Conservation (phyloP, 2,113 vertebrate species). For the Sisor rabdophorus region DNA sequence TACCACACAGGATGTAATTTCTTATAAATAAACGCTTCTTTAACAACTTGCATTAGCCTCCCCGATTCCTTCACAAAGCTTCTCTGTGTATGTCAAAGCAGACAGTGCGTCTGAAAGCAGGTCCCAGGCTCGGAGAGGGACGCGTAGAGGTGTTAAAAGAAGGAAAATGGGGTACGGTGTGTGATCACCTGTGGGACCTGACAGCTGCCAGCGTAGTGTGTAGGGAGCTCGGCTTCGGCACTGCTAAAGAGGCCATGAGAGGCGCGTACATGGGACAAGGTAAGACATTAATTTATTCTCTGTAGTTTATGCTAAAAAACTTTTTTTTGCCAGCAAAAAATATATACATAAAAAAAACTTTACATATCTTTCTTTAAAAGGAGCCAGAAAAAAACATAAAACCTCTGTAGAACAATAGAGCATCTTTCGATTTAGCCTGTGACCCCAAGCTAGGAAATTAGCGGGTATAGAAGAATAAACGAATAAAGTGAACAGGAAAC, state of each 20-base stretch:
- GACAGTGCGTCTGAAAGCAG: conserved; percentile 81
- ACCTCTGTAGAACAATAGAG: neutral
- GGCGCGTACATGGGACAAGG: conserved; percentile 90
- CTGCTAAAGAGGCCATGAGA: conserved; percentile 79
- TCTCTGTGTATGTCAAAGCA: conserved; percentile 15
- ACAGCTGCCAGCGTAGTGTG: conserved; percentile 85
- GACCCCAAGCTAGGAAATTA: too few species aligned
- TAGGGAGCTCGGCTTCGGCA: conserved; percentile 89
- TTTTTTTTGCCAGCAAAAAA: too few species aligned
- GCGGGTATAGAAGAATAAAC: too few species aligned
- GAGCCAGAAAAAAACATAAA: conserved; percentile 1
- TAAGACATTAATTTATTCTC: conserved; percentile 52
- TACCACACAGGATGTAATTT: neutral
- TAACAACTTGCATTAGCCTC: too few species aligned
- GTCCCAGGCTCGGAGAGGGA: conserved; percentile 83
- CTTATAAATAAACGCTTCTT: too few species aligned
- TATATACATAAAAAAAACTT: too few species aligned
- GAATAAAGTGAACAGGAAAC: conserved; percentile 29
- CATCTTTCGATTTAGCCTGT: neutral
- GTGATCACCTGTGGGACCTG: conserved; percentile 88
- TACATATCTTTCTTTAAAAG: neutral
- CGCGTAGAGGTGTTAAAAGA: conserved; percentile 87
- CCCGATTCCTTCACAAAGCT: too few species aligned
- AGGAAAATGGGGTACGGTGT: conserved; percentile 89
- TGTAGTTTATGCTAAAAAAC: neutral